phyloP scores from a whole-genome alignment of 1,140 invertebrate species.

The Trichogramma pretiosum region DNA sequence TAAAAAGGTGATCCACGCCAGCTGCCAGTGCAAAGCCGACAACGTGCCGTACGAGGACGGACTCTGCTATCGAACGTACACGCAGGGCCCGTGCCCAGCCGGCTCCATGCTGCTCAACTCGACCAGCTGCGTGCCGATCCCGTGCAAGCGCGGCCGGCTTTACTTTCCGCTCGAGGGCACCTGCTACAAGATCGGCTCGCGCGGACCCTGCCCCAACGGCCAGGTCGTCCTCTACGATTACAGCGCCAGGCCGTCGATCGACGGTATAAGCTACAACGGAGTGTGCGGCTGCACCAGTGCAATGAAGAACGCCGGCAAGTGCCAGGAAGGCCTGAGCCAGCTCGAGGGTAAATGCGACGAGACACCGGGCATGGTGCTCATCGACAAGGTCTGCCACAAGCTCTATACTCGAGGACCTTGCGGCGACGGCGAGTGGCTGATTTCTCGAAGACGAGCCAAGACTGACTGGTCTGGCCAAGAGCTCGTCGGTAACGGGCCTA shows the following conservation, averaged over 20 bases:
- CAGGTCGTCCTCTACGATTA: conserved; percentile 71
- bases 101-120: conserved; percentile 59
- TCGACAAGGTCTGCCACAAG: conserved; percentile 58
- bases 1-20: conserved; percentile 40
- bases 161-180: conserved; percentile 63
- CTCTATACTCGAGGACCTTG: conserved; percentile 68
- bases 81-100: conserved; percentile 60
- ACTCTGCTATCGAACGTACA: conserved; percentile 65
- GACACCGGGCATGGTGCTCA: conserved; percentile 51
- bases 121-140: conserved; percentile 52
- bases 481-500: conserved; percentile 15
- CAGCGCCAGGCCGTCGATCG: conserved; percentile 59
- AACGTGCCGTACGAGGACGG: conserved; percentile 59
- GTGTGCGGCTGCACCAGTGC: conserved; percentile 59
- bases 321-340: conserved; percentile 25
- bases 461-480: conserved; percentile 22
- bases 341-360: conserved; percentile 48
- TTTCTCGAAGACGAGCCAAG: conserved; percentile 41
- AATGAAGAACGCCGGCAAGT: conserved; percentile 29
- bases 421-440: conserved; percentile 61
- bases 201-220: conserved; percentile 60
- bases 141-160: conserved; percentile 61
- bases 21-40: conserved; percentile 60
- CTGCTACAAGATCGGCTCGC: conserved; percentile 65
- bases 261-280: conserved; percentile 73